Conservation (phyloP, 2,113 vertebrate species). For the Machaerirhynchus nigripectus region DNA sequence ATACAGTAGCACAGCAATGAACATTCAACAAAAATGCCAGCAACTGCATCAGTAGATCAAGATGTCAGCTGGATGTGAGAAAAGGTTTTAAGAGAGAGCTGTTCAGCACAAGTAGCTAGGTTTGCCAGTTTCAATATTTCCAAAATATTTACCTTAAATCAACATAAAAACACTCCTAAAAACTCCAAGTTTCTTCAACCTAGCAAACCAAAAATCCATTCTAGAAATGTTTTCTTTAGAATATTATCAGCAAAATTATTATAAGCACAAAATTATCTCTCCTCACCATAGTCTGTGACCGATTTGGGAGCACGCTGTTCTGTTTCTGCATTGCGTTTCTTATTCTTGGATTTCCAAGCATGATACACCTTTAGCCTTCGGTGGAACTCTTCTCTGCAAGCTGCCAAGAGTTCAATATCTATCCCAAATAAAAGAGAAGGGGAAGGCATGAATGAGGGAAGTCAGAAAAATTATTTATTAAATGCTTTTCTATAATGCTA, state of each 20-base stretch:
- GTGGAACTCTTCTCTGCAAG: conserved; percentile 98
- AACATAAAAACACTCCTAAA: not conserved
- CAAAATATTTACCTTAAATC: not conserved
- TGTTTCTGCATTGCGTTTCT: conserved; percentile 89
- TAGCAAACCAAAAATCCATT: not conserved
- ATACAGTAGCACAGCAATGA: not conserved
- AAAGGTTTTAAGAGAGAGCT: not conserved
- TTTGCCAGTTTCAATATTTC: not conserved
- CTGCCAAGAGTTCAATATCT: conserved; percentile 95
- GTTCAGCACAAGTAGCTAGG: not conserved
- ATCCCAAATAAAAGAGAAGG: not conserved
- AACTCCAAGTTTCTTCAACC: not conserved
- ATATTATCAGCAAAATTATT: not conserved
- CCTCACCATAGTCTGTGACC: conserved; percentile 92
- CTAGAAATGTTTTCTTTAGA: not conserved
- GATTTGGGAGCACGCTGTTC: conserved; percentile 92
- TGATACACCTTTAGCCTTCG: conserved; percentile 96
- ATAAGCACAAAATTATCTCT: not conserved
- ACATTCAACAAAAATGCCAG: not conserved
- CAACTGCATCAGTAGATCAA: not conserved
- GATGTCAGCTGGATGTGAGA: not conserved
- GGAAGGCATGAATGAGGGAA: not conserved
- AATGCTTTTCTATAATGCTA: not conserved
- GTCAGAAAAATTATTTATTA: conserved; percentile 11
- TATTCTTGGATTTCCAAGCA: conserved; percentile 98